phyloP scores from a whole-genome alignment of 1,140 invertebrate genomes.

The Trichoplusia ni region DNA sequence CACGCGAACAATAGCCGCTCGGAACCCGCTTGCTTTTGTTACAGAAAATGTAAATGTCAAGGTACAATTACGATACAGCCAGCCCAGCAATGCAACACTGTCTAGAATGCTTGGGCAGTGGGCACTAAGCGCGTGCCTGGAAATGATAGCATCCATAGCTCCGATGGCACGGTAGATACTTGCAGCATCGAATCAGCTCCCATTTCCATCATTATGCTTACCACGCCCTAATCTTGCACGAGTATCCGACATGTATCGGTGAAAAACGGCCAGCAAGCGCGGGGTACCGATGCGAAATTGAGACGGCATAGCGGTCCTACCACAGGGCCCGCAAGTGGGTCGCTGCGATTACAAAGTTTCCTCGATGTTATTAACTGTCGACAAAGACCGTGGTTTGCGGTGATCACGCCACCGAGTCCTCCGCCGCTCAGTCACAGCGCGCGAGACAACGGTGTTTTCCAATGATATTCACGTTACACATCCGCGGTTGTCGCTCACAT shows the following conservation, averaged over 20 bases:
- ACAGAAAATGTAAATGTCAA: constrained; percentile 42
- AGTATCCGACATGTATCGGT: constrained; percentile 45
- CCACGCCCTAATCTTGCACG: constrained; percentile 41
- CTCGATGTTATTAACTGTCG: constrained; percentile 62
- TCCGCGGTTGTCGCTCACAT: constrained; percentile 62
- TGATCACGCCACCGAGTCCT: constrained; percentile 48
- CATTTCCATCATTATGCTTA: constrained; percentile 49
- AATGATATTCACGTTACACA: constrained; percentile 69
- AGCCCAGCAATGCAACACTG: constrained; percentile 52
- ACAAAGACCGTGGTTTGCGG: constrained; percentile 62
- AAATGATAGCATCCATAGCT: constrained; percentile 42
- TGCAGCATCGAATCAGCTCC: constrained; percentile 41
- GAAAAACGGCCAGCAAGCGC: constrained; percentile 51
- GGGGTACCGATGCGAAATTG: constrained; percentile 47
- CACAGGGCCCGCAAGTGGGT: constrained; percentile 54
- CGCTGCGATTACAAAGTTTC: constrained; percentile 53
- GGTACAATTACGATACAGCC: constrained; percentile 31
- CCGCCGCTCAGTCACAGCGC: constrained; percentile 17
- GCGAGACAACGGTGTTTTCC: constrained; percentile 40
- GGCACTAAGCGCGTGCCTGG: constrained; percentile 37
- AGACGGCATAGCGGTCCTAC: constrained; percentile 52
- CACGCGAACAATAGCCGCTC: constrained; percentile 56
- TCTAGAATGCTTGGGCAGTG: constrained; percentile 41
- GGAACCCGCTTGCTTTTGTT: constrained; percentile 57
- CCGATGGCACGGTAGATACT: constrained; percentile 43